Conservation (phyloP, 1,140 invertebrate genomes). For the Pogonus chalceus region DNA sequence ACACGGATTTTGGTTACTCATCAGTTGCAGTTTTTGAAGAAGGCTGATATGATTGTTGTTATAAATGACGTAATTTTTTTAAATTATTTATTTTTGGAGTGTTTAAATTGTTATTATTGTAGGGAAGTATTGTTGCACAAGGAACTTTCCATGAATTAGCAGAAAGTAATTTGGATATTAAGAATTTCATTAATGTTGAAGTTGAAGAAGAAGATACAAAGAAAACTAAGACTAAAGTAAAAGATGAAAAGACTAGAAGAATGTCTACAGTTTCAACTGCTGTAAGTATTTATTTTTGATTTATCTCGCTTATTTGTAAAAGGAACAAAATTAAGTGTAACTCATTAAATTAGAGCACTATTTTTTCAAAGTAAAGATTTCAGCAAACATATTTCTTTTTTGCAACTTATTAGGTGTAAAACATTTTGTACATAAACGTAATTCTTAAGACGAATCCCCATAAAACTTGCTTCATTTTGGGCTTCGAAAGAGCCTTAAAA, state of each 20-base stretch:
- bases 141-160: constrained; percentile 46
- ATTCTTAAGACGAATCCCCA: no score
- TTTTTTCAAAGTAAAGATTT: no score
- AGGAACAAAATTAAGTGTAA: no score
- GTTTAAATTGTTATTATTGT: constrained; percentile 9
- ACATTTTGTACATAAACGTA: no score
- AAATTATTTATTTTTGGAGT: constrained; percentile 1
- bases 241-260: neutral
- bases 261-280: neutral
- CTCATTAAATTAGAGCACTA: no score
- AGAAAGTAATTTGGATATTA: constrained; percentile 44
- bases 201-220: constrained; percentile 20
- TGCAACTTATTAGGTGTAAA: no score
- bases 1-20: constrained; percentile 74
- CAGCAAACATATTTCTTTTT: no score
- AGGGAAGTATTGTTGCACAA: constrained; percentile 46
- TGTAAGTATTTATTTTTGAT: no score
- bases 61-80: constrained; percentile 50
- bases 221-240: constrained; percentile 12
- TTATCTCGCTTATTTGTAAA: no score
- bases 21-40: constrained; percentile 70
- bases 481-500: no score
- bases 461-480: no score
- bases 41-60: constrained; percentile 65
- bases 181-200: constrained; percentile 37